phyloP scores from a whole-genome alignment of 2,888 invertebrate species.

The Drosophila percnosoma region DNA sequence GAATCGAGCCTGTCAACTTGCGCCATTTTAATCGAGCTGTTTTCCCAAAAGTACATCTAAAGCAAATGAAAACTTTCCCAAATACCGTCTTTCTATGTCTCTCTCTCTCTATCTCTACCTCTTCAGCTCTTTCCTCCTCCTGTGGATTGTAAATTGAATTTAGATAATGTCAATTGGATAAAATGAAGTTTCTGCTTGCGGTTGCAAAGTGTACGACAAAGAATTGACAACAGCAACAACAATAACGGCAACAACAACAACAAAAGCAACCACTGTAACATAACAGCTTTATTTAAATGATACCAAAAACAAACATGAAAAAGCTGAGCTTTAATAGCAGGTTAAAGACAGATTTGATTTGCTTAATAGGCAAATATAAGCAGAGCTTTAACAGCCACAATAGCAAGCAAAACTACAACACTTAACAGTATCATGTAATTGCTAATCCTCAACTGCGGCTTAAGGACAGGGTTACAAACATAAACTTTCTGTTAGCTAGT shows the following conservation, averaged over 20 bases:
- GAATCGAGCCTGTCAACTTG: conserved; percentile 48
- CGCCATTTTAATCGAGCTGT: conserved; percentile 76
- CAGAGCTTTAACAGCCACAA: background rate
- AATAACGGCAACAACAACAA: background rate
- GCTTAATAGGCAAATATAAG: background rate
- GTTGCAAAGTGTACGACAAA: conserved; percentile 34
- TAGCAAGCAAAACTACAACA: background rate
- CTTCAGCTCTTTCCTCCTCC: background rate
- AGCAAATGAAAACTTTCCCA: conserved; percentile 73
- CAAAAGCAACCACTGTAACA: background rate
- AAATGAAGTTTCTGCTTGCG: conserved; percentile 63
- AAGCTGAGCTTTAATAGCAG: conserved; percentile 3
- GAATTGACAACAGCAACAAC: background rate
- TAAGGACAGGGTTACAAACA: background rate
- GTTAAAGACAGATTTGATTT: conserved; percentile 7
- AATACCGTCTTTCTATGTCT: conserved; percentile 48
- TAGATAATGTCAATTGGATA: conserved; percentile 75
- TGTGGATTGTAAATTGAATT: conserved; percentile 75
- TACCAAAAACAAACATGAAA: background rate
- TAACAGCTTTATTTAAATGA: conserved; percentile 14
- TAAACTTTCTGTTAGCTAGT: background rate
- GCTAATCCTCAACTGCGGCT: conserved; percentile 13
- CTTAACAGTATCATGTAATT: background rate
- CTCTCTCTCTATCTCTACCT: background rate
- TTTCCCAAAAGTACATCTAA: conserved; percentile 76